phyloP scores from a whole-genome alignment of 1,140 invertebrate species.

The Bombus fervidus region DNA sequence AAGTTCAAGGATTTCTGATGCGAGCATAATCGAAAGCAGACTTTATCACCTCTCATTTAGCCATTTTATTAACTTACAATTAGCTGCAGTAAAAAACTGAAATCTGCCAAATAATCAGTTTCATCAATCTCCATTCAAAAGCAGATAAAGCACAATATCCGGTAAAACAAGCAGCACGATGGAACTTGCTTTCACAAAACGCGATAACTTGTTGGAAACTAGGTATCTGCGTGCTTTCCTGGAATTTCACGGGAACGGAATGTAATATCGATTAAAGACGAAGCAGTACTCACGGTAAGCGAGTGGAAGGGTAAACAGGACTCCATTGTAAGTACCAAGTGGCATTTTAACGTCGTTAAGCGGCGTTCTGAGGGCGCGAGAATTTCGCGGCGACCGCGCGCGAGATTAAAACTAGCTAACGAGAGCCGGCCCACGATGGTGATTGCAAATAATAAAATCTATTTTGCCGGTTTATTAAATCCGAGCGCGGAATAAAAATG shows the following conservation, averaged over 20 bases:
- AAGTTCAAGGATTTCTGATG: too few relatives aligned
- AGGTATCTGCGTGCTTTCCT: not conserved
- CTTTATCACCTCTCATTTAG: too few relatives aligned
- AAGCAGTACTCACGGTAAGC: not conserved
- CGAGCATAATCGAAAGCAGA: too few relatives aligned
- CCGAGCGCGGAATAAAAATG: conserved; percentile 71
- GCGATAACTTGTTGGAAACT: not conserved
- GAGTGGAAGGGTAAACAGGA: conserved; percentile 38
- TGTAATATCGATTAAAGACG: conserved; percentile 54
- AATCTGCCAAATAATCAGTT: not conserved
- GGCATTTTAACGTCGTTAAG: conserved; percentile 51
- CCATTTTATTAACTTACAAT: not conserved
- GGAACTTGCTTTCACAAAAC: not conserved
- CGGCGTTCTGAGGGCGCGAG: conserved; percentile 49
- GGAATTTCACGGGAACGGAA: not conserved
- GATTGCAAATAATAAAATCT: conserved; percentile 76
- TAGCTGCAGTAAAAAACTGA: not conserved
- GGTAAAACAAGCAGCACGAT: not conserved
- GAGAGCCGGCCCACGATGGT: conserved; percentile 50
- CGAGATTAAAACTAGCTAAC: conserved; percentile 53
- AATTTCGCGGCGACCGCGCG: conserved; percentile 30
- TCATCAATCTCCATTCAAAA: not conserved
- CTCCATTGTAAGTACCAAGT: conserved; percentile 41
- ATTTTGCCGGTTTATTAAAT: conserved; percentile 75
- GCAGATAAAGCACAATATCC: not conserved